These are phyloP conservation scores for Rhinogobio ventralis DNA, from an alignment of 2,797 vertebrate species.

Conservation along the genomic window DNA sequence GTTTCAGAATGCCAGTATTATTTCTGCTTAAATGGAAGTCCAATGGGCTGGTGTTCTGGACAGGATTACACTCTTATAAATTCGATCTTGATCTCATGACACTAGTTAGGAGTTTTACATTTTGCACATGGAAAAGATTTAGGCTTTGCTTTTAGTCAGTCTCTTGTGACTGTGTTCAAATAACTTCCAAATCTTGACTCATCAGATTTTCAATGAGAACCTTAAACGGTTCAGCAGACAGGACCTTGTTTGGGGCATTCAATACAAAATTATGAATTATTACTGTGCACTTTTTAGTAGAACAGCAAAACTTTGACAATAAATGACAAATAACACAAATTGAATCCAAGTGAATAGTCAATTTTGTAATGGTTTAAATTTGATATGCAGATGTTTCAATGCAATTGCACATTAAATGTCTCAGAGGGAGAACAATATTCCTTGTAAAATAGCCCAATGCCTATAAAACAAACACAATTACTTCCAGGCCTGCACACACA, in stretches of 20 bases:
- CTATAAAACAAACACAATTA: constrained; percentile 59
- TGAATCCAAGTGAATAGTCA: constrained; percentile 2
- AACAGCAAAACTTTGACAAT: neutral
- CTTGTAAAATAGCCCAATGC: constrained; percentile 51
- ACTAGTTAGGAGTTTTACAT: constrained; percentile 4
- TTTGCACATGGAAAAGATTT: constrained; percentile 25
- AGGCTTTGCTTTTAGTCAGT: constrained; percentile 33
- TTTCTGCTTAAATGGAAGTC: constrained; percentile 15
- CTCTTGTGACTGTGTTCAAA: constrained; percentile 16
- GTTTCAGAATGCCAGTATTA: constrained; percentile 5
- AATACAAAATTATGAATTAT: constrained; percentile 18
- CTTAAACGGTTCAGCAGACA: constrained; percentile 17
- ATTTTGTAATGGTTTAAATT: constrained; percentile 35
- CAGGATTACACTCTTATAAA: constrained; percentile 9
- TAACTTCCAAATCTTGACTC: constrained; percentile 34
- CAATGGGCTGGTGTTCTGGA: constrained; percentile 4
- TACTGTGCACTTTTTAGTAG: neutral
- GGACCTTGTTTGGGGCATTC: constrained; percentile 8
- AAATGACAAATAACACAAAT: constrained; percentile 14
- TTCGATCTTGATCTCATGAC: constrained; percentile 1
- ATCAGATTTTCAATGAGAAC: constrained; percentile 17
- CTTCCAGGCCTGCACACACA: constrained; percentile 37
- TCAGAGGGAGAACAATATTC: constrained; percentile 39
- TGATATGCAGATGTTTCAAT: constrained; percentile 51
- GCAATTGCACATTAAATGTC: constrained; percentile 37